Conservation (phyloP, 2,113 vertebrate species). For the Anoura caudifer region DNA sequence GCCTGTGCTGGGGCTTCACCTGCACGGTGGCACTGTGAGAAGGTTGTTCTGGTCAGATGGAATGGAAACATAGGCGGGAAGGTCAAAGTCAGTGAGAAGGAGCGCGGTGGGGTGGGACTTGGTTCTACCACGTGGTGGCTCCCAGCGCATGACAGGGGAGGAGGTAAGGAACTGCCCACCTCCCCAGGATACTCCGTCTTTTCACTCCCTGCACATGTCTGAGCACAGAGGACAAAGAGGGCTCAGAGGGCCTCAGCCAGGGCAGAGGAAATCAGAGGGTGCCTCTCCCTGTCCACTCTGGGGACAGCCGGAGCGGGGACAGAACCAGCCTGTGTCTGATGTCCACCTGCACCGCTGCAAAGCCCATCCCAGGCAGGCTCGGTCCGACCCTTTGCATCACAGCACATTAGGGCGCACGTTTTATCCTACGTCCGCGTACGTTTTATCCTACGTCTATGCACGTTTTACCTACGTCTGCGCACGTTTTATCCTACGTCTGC, state of each 20-base stretch:
- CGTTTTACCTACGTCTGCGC: no score
- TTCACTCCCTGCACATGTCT: not conserved
- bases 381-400: not conserved
- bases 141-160: not conserved
- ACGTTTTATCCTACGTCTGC: no score
- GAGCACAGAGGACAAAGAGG: not conserved
- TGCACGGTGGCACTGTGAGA: rapidly evolving
- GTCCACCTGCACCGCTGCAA: not conserved
- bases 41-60: rapidly evolving
- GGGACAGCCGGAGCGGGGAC: not conserved
- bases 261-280: not conserved
- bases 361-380: rapidly evolving
- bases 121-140: not conserved
- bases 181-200: not conserved
- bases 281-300: not conserved
- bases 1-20: not conserved
- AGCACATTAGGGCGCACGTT: rapidly evolving
- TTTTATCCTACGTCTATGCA: no score
- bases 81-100: not conserved
- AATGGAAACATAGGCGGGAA: not conserved
- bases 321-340: not conserved
- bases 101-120: no score
- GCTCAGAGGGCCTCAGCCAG: not conserved
- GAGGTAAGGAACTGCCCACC: not conserved
- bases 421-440: no score